These are phyloP conservation scores for Drosophila dives DNA, from an alignment of 2,888 invertebrate species.

Conservation along the genomic window DNA sequence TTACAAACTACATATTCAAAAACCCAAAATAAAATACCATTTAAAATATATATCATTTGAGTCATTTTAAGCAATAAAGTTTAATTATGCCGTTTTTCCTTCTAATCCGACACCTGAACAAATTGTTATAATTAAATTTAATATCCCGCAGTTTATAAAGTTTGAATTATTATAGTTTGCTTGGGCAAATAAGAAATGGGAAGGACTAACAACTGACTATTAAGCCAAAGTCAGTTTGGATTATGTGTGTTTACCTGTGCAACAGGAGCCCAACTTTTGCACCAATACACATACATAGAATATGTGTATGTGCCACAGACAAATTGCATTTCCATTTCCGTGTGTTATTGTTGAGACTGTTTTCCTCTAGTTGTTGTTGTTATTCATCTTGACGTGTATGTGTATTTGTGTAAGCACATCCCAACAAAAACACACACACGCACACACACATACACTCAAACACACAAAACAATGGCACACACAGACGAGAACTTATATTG, in stretches of 20 bases:
- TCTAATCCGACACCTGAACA: neutral
- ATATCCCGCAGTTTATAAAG: neutral
- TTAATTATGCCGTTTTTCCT: neutral
- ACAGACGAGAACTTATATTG: neutral
- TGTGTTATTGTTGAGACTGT: constrained; percentile 1
- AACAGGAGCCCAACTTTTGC: neutral
- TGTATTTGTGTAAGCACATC: neutral
- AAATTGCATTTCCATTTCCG: constrained; percentile 60
- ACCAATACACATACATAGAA: too few relatives aligned
- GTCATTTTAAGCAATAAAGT: neutral
- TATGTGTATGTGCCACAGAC: neutral
- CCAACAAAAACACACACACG: neutral
- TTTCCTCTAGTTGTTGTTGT: neutral
- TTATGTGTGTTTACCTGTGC: constrained; percentile 3
- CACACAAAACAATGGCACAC: neutral
- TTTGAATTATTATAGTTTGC: too few relatives aligned
- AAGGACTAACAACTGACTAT: neutral
- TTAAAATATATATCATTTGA: neutral
- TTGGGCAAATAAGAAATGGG: neutral
- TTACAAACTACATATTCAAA: constrained; percentile 2
- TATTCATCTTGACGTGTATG: neutral
- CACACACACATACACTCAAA: neutral
- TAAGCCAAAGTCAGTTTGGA: neutral
- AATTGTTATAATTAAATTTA: neutral
- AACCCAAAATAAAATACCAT: neutral